Conservation (phyloP, 2,113 vertebrate species). For the Oenanthe oenanthe region DNA sequence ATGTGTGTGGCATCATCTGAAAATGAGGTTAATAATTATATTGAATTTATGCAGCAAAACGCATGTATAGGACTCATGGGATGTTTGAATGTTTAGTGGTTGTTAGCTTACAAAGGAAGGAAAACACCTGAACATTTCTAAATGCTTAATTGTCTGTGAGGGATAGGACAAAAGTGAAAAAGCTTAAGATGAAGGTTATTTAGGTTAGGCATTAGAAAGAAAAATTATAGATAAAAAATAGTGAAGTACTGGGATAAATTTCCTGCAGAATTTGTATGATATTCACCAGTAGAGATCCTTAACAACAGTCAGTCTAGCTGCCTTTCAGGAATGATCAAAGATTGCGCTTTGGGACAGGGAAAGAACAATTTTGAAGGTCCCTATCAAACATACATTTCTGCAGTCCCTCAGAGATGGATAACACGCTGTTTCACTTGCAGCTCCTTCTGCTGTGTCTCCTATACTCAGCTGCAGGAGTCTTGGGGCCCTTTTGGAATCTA, state of each 20-base stretch:
- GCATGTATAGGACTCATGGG: background rate
- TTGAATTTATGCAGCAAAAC: background rate
- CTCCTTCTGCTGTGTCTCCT: background rate
- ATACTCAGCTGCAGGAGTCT: background rate
- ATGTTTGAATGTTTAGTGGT: background rate
- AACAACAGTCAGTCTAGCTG: background rate
- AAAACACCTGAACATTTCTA: slow-evolving; percentile 11
- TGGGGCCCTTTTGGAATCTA: background rate
- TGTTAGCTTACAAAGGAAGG: background rate
- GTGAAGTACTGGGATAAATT: background rate
- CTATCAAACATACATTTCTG: background rate
- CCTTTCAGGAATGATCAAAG: background rate
- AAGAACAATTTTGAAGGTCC: background rate
- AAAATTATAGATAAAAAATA: background rate
- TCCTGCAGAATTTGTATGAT: background rate
- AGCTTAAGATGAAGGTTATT: background rate
- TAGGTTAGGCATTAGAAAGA: background rate
- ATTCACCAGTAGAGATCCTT: background rate
- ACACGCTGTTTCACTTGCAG: too few relatives aligned
- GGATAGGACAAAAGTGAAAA: background rate
- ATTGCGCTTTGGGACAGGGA: background rate
- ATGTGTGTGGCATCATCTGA: background rate
- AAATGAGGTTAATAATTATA: background rate
- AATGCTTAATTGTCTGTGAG: background rate
- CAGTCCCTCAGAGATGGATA: background rate